Base-by-base conservation (phyloP, 2,113 vertebrate species). In the Xerus inauris region DNA sequence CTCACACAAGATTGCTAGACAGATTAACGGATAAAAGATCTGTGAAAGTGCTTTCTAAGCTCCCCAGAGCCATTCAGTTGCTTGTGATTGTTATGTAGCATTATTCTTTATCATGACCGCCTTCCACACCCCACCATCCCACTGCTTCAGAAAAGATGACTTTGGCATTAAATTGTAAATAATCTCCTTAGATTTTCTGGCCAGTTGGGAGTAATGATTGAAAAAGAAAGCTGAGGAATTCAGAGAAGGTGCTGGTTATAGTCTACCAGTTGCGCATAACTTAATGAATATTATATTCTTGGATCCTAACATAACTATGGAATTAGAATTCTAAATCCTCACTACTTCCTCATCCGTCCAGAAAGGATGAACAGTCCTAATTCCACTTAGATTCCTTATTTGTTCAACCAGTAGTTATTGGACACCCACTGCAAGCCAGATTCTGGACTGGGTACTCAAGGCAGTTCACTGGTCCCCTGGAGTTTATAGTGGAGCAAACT, bases 341-440 rank as follows among this genome's bases (percentile, higher is more conserved):
- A n/a, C 32, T 69, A 26, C 49, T 72, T 51, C 30, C 77, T 85
- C 8, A 85, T n/a, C 45, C 88, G 2, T 62, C 12, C n/a, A 69
- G 76, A 92, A 81, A 77, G 94, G 57, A 92, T 19, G 30, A 40
- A 32, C 87, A 69, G 8, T 35, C n/a, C 28, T 38, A 87, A 90
- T 71, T 73, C 10, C 49, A 72, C 7, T 89, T 71, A 32, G 84
- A 5, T 35, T 69, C 64, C 49, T 51, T 64, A 62, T 95, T 81
- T 94, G 45, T 51, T 84, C 64, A 62, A 35, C 16, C 20, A 35
- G 8, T 35, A 57, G 84, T 75, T 83, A 57, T 1, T 45, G 28
- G 69, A 38, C 5, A 47, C 30, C 2, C 14, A 47, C 28, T 76
- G 9, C 20, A 28, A 80, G 13, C 59, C 14, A 42, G 62, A 1